Conservation (phyloP, 2,797 vertebrate species). For the Clarias laeviceps region DNA sequence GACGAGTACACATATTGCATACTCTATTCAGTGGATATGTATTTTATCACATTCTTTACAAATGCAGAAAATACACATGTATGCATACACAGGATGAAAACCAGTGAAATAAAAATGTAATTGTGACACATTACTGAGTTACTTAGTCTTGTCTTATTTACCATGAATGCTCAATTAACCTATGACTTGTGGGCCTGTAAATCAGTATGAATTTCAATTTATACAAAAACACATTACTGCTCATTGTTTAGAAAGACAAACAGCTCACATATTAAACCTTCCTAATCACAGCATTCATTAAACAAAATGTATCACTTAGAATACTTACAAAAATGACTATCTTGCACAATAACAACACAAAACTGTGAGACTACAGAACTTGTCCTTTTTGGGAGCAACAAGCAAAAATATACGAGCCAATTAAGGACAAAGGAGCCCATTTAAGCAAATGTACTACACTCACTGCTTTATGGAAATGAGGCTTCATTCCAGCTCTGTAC, state of each 20-base stretch:
- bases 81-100: background rate
- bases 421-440: slow-evolving; percentile 76
- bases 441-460: slow-evolving; percentile 73
- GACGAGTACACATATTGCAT: no score
- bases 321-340: slow-evolving; percentile 14
- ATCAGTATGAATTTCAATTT: slow-evolving; percentile 7
- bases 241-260: slow-evolving; percentile 1
- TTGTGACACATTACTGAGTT: no score
- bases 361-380: slow-evolving; percentile 27
- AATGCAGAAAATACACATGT: background rate
- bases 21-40: background rate
- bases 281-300: slow-evolving; percentile 21
- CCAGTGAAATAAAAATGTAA: background rate
- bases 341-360: background rate
- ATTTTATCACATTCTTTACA: background rate
- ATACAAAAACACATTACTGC: background rate
- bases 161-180: background rate
- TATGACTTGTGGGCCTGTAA: background rate
- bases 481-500: slow-evolving; percentile 73
- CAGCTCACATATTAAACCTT: background rate
- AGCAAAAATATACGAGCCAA: slow-evolving; percentile 61
- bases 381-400: slow-evolving; percentile 46
- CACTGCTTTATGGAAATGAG: slow-evolving; percentile 79
- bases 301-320: slow-evolving; percentile 4
- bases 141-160: slow-evolving; percentile 1